Conservation (phyloP, 2,113 vertebrate genomes). For the Ascaphus truei region DNA sequence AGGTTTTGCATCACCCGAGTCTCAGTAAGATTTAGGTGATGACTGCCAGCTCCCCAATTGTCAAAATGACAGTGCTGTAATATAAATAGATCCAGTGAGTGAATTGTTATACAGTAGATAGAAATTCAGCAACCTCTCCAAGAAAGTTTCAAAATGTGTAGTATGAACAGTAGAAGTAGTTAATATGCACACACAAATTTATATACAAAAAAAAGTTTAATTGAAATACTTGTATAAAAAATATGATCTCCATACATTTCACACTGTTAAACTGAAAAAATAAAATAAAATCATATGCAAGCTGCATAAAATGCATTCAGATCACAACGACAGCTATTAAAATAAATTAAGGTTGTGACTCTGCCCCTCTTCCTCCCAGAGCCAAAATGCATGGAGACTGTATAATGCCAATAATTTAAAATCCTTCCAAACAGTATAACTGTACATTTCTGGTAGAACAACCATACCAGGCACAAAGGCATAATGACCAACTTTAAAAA, state of each 20-base stretch:
- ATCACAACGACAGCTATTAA: conserved; percentile 65
- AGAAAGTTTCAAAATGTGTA: no score
- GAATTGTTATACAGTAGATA: no score
- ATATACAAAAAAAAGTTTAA: conserved; percentile 92
- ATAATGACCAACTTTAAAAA: conserved; percentile 62
- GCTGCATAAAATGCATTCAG: conserved; percentile 66
- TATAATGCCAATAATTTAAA: conserved; percentile 79
- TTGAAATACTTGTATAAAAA: conserved; percentile 97
- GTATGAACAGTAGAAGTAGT: no score
- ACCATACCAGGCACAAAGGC: conserved; percentile 61
- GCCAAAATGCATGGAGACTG: conserved; percentile 74
- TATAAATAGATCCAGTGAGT: no score
- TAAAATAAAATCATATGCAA: conserved; percentile 57
- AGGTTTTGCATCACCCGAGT: no score
- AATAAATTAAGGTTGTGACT: conserved; percentile 75
- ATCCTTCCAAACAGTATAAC: conserved; percentile 61
- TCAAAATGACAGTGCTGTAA: no score
- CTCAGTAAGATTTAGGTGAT: no score
- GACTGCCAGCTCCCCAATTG: no score
- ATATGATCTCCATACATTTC: conserved; percentile 88
- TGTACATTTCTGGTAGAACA: conserved; percentile 62
- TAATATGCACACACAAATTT: conserved; percentile 43
- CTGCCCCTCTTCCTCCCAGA: conserved; percentile 66
- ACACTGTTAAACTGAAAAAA: conserved; percentile 73
- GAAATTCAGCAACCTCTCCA: no score